A percentile compares a stretch with the other conserved stretches of the same genome.
Conservation (phyloP, 2,797 vertebrate genomes). For the Chelon labrosus region DNA sequence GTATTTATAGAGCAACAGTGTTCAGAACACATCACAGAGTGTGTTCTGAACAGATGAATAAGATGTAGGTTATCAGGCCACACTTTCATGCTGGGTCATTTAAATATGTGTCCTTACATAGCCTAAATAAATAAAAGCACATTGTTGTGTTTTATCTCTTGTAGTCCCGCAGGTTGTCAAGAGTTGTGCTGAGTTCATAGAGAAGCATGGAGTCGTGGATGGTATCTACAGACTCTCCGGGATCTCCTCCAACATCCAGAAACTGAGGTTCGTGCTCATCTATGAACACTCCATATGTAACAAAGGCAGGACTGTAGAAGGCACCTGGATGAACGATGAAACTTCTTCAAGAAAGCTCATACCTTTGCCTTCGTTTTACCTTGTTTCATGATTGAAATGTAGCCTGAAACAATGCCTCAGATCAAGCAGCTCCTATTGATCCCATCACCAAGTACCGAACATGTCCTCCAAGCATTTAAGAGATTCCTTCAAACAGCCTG, state of each 20-base stretch:
- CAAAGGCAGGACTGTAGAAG: no score
- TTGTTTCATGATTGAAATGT: not conserved
- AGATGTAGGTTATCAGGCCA: not conserved
- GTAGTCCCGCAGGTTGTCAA: slow-evolving; percentile 97
- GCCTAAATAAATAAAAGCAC: not conserved
- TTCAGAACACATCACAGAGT: no score
- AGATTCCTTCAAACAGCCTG: not conserved
- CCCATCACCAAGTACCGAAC: not conserved
- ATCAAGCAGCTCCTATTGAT: not conserved
- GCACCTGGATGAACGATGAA: no score
- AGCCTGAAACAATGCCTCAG: not conserved
- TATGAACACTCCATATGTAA: not conserved
- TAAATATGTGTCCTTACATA: not conserved
- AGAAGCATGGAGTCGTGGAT: slow-evolving; percentile 96
- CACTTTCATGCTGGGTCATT: not conserved
- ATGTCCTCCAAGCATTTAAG: not conserved
- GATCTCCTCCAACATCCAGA: slow-evolving; percentile 98
- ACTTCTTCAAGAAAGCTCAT: no score
- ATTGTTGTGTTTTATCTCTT: slow-evolving; percentile 15
- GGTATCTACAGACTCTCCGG: slow-evolving; percentile 98
- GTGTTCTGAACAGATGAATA: not conserved
- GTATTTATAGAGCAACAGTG: slow-evolving; percentile 11
- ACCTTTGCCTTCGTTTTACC: no score
- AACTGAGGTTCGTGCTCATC: slow-evolving; percentile 88
- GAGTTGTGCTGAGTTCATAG: slow-evolving; percentile 97